Percentiles rank a stretch among this genome's conserved stretches.
phyloP scores from a whole-genome alignment of 2,797 vertebrate species.

The Aldrovandia affinis region DNA sequence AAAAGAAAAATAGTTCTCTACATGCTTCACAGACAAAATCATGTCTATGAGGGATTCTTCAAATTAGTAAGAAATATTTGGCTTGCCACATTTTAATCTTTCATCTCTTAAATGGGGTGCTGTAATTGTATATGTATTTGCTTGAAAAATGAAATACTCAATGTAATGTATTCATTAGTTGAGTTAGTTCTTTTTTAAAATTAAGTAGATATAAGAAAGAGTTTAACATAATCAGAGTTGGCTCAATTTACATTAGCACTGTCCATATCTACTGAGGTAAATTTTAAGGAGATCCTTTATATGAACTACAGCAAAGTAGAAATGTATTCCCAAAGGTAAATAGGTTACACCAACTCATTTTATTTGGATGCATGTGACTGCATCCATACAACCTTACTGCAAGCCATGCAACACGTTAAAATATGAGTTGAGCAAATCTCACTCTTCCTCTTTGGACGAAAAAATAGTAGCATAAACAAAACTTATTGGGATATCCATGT shows the following conservation, averaged over 20 bases:
- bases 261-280: too few species aligned
- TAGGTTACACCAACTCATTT: not conserved
- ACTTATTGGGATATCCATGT: not conserved
- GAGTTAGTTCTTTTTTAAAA: not conserved
- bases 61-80: slow-evolving; percentile 39
- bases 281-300: not conserved
- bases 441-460: not conserved
- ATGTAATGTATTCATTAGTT: not conserved
- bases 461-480: not conserved
- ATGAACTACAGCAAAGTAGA: not conserved
- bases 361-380: not conserved
- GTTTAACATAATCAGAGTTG: too few species aligned
- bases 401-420: not conserved
- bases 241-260: too few species aligned
- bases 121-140: not conserved
- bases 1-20: slow-evolving; percentile 48
- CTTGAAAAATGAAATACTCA: not conserved
- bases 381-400: not conserved
- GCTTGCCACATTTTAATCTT: slow-evolving; percentile 23
- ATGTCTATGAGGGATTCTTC: slow-evolving; percentile 33
- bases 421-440: not conserved
- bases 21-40: slow-evolving; percentile 15
- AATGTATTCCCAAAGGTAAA: not conserved
- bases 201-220: too few species aligned
- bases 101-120: not conserved